These are phyloP conservation scores for Trogon melanurus DNA, from an alignment of 2,113 vertebrate species.

Conservation along the genomic window DNA sequence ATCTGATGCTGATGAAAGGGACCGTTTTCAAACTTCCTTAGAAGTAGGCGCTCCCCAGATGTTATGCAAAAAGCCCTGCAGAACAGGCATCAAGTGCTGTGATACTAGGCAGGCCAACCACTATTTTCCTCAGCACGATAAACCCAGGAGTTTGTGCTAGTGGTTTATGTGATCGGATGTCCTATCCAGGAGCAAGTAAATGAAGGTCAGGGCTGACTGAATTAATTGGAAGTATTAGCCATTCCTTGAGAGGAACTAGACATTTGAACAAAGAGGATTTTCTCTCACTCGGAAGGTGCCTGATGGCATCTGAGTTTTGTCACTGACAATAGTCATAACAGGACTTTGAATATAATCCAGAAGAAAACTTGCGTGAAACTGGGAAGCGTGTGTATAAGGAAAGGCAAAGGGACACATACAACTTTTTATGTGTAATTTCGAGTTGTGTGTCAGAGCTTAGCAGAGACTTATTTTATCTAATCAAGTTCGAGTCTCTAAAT, in stretches of 20 bases:
- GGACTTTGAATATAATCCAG: constrained; percentile 28
- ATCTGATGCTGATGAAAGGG: constrained; percentile 71
- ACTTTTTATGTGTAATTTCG: neutral
- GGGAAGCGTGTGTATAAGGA: neutral
- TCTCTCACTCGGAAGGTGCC: neutral
- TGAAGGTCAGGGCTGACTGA: constrained; percentile 56
- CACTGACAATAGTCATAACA: constrained; percentile 37
- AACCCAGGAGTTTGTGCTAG: neutral
- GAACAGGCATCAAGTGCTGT: constrained; percentile 64
- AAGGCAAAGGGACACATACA: neutral
- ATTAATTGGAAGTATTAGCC: constrained; percentile 33
- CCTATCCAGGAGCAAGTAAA: constrained; percentile 33
- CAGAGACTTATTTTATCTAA: neutral
- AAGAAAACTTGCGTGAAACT: constrained; percentile 16
- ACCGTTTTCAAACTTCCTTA: constrained; percentile 69
- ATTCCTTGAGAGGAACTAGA: constrained; percentile 39
- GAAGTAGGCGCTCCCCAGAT: constrained; percentile 69
- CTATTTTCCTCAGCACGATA: constrained; percentile 61
- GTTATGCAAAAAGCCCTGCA: constrained; percentile 67
- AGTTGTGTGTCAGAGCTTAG: neutral
- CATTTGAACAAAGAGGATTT: constrained; percentile 20
- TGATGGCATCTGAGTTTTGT: constrained; percentile 52
- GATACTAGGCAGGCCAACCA: constrained; percentile 58
- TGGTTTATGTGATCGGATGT: constrained; percentile 33
- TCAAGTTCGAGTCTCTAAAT: neutral